A percentile compares a stretch with the other conserved stretches of the same genome.
phyloP scores from a whole-genome alignment of 2,113 vertebrate species.

The Tinamus guttatus region DNA sequence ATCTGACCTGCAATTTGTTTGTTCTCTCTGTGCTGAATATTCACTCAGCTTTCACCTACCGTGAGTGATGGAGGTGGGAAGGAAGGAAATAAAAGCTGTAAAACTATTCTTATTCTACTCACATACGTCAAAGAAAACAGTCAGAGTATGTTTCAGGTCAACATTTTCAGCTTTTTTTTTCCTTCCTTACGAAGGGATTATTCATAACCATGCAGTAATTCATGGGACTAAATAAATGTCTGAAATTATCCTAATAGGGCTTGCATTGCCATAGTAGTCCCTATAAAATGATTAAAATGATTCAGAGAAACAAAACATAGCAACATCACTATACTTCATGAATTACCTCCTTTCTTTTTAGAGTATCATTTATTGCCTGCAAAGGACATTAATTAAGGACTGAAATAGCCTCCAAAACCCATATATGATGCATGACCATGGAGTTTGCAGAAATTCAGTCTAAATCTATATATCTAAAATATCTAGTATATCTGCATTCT shows the following conservation, averaged over 20 bases:
- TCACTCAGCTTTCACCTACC: background rate
- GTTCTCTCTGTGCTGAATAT: background rate
- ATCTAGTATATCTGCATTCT: background rate
- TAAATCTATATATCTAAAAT: background rate
- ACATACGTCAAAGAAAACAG: background rate
- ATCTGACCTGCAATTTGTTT: background rate
- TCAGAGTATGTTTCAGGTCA: background rate
- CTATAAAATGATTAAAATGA: background rate
- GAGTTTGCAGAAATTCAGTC: background rate
- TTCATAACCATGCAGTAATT: background rate
- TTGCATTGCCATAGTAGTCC: background rate
- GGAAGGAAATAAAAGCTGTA: background rate
- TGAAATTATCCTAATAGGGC: background rate
- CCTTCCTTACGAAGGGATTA: background rate
- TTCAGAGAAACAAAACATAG: background rate
- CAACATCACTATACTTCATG: background rate
- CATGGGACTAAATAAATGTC: background rate
- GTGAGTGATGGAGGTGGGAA: background rate
- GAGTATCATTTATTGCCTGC: background rate
- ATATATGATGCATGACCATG: background rate
- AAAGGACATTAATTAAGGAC: background rate
- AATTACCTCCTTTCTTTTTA: background rate
- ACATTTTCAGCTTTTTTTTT: background rate
- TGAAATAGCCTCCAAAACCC: slow-evolving; percentile 7
- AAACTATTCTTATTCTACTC: slow-evolving; percentile 1